Conservation (phyloP, 2,113 vertebrate genomes). For the Campylomormyrus numenius region DNA sequence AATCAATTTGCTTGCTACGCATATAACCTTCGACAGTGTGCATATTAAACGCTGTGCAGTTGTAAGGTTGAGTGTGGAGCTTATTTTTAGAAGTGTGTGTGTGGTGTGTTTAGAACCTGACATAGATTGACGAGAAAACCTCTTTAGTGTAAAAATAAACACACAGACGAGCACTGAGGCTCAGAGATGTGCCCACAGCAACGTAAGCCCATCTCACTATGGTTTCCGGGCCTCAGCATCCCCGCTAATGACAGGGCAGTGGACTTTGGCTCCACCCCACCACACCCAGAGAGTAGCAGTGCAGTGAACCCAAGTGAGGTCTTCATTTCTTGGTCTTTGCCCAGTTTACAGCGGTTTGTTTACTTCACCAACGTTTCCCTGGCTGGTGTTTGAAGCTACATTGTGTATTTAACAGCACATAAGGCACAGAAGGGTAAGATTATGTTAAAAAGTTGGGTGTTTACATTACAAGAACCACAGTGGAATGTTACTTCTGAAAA, state of each 20-base stretch:
- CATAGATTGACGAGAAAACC: not conserved
- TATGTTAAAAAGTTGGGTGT: not conserved
- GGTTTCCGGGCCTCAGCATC: not conserved
- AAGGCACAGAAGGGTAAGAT: not conserved
- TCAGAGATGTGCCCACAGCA: not conserved
- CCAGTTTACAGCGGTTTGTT: not conserved
- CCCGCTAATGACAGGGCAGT: not conserved
- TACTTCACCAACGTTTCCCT: not conserved
- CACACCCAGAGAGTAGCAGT: not conserved
- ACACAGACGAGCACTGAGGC: not conserved
- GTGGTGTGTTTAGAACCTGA: not conserved
- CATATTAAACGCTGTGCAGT: not conserved
- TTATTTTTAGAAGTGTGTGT: not conserved
- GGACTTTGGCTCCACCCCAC: not conserved
- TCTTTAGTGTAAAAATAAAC: not conserved
- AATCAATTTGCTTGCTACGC: not conserved
- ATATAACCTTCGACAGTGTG: slow-evolving; percentile 1
- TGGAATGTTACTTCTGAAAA: not conserved
- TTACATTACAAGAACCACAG: not conserved
- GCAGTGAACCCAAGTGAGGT: not conserved
- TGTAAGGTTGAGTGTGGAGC: not conserved
- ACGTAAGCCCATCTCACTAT: not conserved
- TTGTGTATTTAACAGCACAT: not conserved
- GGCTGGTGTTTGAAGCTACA: not conserved
- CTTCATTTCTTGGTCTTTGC: not conserved